phyloP scores from a whole-genome alignment of 1,140 invertebrate species.

The Drosophila willistoni region DNA sequence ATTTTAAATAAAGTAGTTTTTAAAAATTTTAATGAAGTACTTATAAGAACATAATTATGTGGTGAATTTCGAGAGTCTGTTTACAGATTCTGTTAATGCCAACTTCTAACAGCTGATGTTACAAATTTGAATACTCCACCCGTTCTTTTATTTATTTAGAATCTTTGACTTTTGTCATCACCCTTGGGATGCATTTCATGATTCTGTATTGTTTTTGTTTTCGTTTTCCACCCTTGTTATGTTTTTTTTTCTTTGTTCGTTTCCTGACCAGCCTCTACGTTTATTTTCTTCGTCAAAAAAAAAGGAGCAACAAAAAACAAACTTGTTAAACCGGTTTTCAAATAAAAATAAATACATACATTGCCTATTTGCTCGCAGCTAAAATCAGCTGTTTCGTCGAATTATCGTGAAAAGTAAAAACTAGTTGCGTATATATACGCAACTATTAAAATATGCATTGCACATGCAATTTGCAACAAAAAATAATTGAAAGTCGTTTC shows the following conservation, averaged over 20 bases:
- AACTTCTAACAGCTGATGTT: too few relatives aligned
- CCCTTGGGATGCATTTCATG: neutral
- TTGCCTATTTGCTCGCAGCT: neutral
- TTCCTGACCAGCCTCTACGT: neutral
- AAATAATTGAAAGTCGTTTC: too few relatives aligned
- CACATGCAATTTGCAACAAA: too few relatives aligned
- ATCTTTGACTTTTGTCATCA: neutral
- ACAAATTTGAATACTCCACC: too few relatives aligned
- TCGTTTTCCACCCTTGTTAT: neutral
- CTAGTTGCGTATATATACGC: neutral
- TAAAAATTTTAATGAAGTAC: too few relatives aligned
- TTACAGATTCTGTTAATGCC: too few relatives aligned
- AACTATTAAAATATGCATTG: too few relatives aligned
- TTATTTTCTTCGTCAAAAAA: neutral
- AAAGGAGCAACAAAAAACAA: neutral
- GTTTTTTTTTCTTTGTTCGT: neutral
- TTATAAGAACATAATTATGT: too few relatives aligned
- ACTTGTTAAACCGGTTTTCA: neutral
- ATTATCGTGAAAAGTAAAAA: neutral
- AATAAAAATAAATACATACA: neutral
- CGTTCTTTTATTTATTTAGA: neutral
- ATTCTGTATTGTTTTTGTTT: neutral
- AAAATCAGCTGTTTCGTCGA: neutral
- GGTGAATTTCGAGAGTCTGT: too few relatives aligned
- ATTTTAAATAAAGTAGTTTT: too few relatives aligned